These are phyloP conservation scores for Girardinichthys multiradiatus DNA, from an alignment of 2,113 vertebrate species.

Conservation along the genomic window DNA sequence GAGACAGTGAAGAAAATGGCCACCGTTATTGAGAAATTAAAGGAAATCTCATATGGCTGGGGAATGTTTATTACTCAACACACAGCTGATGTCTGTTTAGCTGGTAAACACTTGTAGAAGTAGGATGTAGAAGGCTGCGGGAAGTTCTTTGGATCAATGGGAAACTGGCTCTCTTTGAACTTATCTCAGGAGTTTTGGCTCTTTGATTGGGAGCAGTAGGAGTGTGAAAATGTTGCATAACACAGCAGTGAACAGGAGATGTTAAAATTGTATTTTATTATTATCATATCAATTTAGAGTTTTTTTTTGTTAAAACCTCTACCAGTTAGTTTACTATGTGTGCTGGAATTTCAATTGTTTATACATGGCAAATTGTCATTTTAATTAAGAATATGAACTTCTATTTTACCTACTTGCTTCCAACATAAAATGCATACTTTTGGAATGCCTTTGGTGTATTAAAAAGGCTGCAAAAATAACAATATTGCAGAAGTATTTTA, in stretches of 20 bases:
- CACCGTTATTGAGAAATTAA: not conserved
- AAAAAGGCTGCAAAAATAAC: not conserved
- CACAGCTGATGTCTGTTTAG: not conserved
- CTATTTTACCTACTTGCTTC: too few relatives aligned
- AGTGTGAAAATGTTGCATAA: not conserved
- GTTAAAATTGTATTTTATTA: not conserved
- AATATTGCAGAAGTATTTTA: not conserved
- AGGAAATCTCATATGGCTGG: not conserved
- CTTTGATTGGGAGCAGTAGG: conserved; percentile 23
- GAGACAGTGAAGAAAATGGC: not conserved
- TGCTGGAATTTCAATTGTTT: too few relatives aligned
- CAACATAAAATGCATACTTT: too few relatives aligned
- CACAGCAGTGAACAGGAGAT: not conserved
- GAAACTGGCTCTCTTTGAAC: conserved; percentile 12
- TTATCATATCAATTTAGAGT: too few relatives aligned
- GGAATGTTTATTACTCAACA: not conserved
- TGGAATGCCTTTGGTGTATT: not conserved
- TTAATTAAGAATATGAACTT: too few relatives aligned
- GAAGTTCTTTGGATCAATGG: conserved; percentile 7
- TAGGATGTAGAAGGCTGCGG: conserved; percentile 14
- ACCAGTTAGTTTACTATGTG: too few relatives aligned
- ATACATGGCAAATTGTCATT: too few relatives aligned
- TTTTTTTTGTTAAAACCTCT: too few relatives aligned
- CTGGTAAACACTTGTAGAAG: not conserved
- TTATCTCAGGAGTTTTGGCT: conserved; percentile 29